Percentiles rank a stretch among this genome's conserved stretches.
Evolutionary conservation across 2,113 vertebrate genomes (phyloP).

Genomic region (Trogon surrucura): DNA sequence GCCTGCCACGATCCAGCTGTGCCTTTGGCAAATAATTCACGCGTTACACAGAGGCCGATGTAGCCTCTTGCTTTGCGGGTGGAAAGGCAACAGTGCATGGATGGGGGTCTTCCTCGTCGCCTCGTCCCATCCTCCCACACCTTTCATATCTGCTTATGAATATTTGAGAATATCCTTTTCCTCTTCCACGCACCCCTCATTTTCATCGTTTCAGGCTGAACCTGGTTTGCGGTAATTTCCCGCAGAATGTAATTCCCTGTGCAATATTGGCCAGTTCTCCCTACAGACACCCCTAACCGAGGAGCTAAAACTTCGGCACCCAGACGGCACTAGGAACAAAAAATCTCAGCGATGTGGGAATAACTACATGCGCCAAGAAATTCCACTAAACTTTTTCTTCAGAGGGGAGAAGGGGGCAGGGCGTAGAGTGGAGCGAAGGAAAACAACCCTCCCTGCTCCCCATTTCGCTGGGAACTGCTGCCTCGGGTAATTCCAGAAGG

Average conservation of each 20-base stretch:
- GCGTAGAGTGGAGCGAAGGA: not conserved
- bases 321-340: not conserved
- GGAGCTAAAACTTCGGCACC: not conserved
- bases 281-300: not conserved
- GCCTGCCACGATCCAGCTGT: not conserved
- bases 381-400: not conserved
- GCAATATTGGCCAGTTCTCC: not conserved
- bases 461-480: not conserved
- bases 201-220: not conserved
- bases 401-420: too few species aligned
- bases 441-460: not conserved
- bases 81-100: not conserved
- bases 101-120: not conserved
- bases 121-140: not conserved
- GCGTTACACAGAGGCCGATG: not conserved
- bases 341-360: not conserved
- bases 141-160: not conserved
- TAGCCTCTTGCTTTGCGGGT: constrained; percentile 10
- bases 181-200: not conserved
- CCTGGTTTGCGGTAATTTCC: not conserved
- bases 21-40: constrained; percentile 19
- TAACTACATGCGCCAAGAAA: not conserved
- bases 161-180: not conserved
- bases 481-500: constrained; percentile 14
- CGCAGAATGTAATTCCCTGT: not conserved